These are phyloP conservation scores for Chaetops frenatus DNA, from an alignment of 2,113 vertebrate species.

Conservation along the genomic window DNA sequence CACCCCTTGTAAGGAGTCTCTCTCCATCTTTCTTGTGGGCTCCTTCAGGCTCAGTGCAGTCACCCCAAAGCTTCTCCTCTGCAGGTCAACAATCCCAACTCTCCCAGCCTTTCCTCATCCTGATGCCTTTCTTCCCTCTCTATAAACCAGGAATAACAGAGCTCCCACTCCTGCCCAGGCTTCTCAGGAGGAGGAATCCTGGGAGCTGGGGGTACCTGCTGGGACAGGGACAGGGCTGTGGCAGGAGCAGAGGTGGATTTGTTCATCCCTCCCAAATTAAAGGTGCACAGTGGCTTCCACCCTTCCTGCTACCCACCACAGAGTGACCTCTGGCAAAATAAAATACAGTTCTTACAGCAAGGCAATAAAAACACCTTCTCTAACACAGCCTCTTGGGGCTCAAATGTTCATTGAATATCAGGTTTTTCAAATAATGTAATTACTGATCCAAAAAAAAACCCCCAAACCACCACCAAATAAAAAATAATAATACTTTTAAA, in stretches of 20 bases:
- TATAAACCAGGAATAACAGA: background rate
- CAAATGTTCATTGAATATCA: background rate
- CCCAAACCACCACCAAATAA: background rate
- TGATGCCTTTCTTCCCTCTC: background rate
- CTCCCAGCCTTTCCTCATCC: background rate
- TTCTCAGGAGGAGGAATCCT: background rate
- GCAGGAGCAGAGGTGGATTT: background rate
- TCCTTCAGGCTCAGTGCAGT: rapidly evolving
- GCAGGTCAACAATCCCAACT: background rate
- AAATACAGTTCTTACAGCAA: background rate
- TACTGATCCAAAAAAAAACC: background rate
- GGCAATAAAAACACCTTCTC: background rate
- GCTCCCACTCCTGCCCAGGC: background rate
- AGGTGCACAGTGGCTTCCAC: background rate
- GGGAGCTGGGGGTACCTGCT: background rate
- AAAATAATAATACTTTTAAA: too few species aligned
- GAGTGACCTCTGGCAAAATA: background rate
- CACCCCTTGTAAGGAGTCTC: background rate
- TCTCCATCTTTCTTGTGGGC: background rate
- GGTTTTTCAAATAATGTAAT: background rate
- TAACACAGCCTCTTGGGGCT: background rate
- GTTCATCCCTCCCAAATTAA: background rate
- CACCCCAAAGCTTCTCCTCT: background rate
- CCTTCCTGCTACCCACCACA: background rate
- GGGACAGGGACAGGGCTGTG: background rate